Evolutionary conservation across 2,888 invertebrate species (phyloP).

Genomic region (Mythimna vitellina): DNA sequence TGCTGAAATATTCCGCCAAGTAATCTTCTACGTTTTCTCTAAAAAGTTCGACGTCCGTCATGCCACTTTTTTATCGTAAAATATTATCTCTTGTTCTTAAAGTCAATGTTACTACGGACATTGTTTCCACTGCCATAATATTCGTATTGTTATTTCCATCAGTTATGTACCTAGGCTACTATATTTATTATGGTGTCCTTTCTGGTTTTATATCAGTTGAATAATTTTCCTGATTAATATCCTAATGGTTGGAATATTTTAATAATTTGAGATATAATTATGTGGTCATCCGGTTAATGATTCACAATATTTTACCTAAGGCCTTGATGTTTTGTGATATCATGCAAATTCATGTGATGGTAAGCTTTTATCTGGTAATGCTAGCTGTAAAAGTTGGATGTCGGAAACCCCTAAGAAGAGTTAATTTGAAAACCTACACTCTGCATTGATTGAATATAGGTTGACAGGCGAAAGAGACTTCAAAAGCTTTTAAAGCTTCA

Average conservation of each 20-base stretch:
- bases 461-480: background rate
- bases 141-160: background rate
- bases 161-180: background rate
- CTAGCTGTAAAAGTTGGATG: background rate
- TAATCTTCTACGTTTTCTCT: background rate
- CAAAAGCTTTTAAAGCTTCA: background rate
- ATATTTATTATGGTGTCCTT: background rate
- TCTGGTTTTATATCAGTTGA: slow-evolving; percentile 15
- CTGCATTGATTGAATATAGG: background rate
- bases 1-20: background rate
- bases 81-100: background rate
- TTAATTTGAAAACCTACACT: background rate
- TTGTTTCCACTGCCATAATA: background rate
- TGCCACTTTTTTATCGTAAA: background rate
- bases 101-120: background rate
- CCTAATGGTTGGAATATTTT: slow-evolving; percentile 29
- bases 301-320: background rate
- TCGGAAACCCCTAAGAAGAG: background rate
- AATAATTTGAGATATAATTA: slow-evolving; percentile 36
- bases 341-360: background rate
- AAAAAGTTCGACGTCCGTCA: background rate
- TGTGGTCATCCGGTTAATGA: slow-evolving; percentile 23
- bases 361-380: background rate
- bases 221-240: slow-evolving; percentile 42
- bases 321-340: too few relatives aligned